phyloP scores from a whole-genome alignment of 1,140 invertebrate species.

The Aculops lycopersici region DNA sequence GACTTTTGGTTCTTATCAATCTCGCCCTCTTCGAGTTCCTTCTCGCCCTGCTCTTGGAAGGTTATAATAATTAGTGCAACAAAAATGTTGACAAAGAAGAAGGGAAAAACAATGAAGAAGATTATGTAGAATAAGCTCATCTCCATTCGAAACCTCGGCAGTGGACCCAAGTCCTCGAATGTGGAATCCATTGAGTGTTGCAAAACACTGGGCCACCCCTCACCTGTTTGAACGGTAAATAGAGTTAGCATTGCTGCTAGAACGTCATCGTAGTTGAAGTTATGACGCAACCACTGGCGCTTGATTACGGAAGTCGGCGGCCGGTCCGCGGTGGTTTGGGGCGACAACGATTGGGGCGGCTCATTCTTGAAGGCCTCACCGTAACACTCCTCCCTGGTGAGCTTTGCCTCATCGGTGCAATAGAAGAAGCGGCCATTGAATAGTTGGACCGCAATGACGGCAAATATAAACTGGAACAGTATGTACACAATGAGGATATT shows the following conservation, averaged over 20 bases:
- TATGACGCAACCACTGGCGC: constrained; percentile 53
- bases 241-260: constrained; percentile 86
- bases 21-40: constrained; percentile 92
- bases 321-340: too few species aligned
- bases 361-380: too few species aligned
- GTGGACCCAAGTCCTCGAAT: constrained; percentile 74
- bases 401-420: constrained; percentile 94
- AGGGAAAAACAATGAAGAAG: constrained; percentile 99
- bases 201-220: constrained; percentile 92
- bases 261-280: constrained; percentile 96
- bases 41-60: constrained; percentile 99
- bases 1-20: constrained; percentile 99
- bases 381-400: too few species aligned
- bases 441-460: constrained; percentile 98
- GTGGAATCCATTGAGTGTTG: constrained; percentile 99
- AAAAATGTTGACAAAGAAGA: constrained; percentile 99
- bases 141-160: constrained; percentile 93
- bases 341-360: too few species aligned
- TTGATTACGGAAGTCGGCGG: too few species aligned
- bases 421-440: constrained; percentile 99
- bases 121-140: constrained; percentile 99
- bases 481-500: constrained; percentile 99
- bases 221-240: constrained; percentile 95
- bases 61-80: constrained; percentile 99
- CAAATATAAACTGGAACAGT: constrained; percentile 99